Evolutionary conservation across 92 coral and sea anemone genomes (phyloP).

Genomic region (Zoanthus sociatus): DNA sequence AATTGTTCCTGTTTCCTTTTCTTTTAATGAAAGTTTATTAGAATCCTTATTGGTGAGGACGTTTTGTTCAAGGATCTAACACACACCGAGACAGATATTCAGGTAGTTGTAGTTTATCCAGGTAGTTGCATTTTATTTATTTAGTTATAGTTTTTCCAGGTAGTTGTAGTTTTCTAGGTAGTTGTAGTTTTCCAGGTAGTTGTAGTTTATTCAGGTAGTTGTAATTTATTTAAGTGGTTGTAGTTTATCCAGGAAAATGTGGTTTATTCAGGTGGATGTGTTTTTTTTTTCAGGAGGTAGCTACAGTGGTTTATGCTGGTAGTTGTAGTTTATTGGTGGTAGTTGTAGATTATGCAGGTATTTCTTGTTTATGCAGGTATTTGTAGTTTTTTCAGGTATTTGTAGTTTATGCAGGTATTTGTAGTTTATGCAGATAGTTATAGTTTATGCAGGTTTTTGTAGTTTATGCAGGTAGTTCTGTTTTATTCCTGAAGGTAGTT

Average conservation of each 20-base stretch:
- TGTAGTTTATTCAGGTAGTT: not conserved
- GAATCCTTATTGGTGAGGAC: constrained; percentile 16
- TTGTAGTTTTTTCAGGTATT: too few relatives aligned
- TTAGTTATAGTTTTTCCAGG: not conserved
- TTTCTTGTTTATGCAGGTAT: too few relatives aligned
- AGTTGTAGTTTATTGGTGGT: not conserved
- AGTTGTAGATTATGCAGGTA: not conserved
- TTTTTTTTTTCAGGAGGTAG: too few relatives aligned
- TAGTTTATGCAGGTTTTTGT: too few relatives aligned
- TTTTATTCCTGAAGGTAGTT: too few relatives aligned
- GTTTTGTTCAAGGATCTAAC: constrained; percentile 13
- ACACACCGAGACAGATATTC: constrained; percentile 3
- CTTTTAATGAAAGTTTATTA: not conserved
- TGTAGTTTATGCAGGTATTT: too few relatives aligned
- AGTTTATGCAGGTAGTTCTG: too few relatives aligned
- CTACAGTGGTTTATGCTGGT: too few relatives aligned
- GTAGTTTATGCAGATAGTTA: too few relatives aligned
- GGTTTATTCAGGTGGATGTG: not conserved
- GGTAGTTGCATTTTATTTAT: not conserved
- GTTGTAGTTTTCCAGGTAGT: too few relatives aligned
- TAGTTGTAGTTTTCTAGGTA: not conserved
- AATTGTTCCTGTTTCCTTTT: not conserved
- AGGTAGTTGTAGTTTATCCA: constrained; percentile 25
- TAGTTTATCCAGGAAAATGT: not conserved
- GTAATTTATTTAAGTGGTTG: not conserved